Conservation (phyloP, 2,797 vertebrate genomes). For the Xiphorhynchus erythropygius region DNA sequence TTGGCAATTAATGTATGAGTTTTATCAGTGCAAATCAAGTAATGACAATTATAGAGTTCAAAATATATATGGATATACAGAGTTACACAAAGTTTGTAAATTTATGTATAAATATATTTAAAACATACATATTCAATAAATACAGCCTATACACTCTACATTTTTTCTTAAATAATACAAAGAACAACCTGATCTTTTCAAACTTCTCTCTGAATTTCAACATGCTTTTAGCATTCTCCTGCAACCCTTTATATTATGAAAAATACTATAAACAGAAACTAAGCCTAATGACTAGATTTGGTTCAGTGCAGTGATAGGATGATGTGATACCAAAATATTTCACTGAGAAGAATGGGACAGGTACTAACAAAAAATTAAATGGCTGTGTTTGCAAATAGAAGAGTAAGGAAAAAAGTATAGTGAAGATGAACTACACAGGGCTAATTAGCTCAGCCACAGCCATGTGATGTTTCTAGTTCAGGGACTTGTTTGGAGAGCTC, state of each 20-base stretch:
- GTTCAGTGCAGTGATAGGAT: background rate
- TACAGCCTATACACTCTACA: accelerated
- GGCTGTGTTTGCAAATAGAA: background rate
- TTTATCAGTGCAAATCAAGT: background rate
- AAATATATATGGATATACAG: background rate
- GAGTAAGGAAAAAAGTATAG: background rate
- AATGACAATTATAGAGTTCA: background rate
- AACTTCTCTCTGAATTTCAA: background rate
- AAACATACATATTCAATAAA: background rate
- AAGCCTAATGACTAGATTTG: background rate
- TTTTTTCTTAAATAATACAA: background rate
- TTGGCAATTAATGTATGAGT: background rate
- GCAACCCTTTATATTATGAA: background rate
- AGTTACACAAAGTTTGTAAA: background rate
- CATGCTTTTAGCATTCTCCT: background rate
- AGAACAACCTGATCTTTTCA: background rate
- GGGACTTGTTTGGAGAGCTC: background rate
- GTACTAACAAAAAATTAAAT: background rate
- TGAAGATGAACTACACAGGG: background rate
- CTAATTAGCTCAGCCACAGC: background rate
- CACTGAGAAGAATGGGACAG: background rate
- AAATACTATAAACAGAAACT: background rate
- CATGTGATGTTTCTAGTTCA: background rate
- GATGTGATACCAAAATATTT: background rate
- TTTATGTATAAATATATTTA: background rate